These are phyloP conservation scores for Brachionus paranguensis DNA, from an alignment of 1,140 invertebrate genomes.

Conservation along the genomic window DNA sequence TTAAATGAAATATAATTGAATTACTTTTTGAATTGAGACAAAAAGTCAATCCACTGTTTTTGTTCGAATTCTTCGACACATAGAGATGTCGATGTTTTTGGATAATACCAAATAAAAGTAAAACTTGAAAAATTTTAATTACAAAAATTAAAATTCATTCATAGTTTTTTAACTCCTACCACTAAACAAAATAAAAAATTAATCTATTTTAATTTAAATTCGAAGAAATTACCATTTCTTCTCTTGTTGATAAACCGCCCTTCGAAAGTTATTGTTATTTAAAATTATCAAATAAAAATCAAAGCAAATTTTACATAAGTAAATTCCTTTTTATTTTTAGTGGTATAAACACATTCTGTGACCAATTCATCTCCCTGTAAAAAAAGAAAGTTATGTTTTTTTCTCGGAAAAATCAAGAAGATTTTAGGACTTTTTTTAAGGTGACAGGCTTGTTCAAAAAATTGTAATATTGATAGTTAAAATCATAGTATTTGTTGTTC, in stretches of 20 bases:
- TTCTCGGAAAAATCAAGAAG: not conserved
- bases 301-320: not conserved
- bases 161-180: not conserved
- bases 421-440: not conserved
- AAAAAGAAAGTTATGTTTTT: not conserved
- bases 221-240: not conserved
- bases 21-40: not conserved
- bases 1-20: too few relatives aligned
- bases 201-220: not conserved
- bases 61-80: not conserved
- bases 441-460: conserved; percentile 28
- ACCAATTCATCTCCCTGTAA: conserved; percentile 7
- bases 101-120: not conserved
- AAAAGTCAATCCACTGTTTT: not conserved
- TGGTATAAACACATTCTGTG: conserved; percentile 5
- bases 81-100: not conserved
- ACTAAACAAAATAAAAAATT: not conserved
- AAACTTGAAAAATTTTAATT: not conserved
- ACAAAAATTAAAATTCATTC: not conserved
- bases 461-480: conserved; percentile 33
- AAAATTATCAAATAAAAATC: too few relatives aligned
- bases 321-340: not conserved
- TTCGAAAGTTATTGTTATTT: too few relatives aligned
- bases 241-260: too few relatives aligned
- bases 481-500: conserved; percentile 11